Evolutionary conservation across 2,888 invertebrate genomes (phyloP), one percentile per base, ranked within the genome.

Genomic region (Stenchaetothrips biformis): DNA sequence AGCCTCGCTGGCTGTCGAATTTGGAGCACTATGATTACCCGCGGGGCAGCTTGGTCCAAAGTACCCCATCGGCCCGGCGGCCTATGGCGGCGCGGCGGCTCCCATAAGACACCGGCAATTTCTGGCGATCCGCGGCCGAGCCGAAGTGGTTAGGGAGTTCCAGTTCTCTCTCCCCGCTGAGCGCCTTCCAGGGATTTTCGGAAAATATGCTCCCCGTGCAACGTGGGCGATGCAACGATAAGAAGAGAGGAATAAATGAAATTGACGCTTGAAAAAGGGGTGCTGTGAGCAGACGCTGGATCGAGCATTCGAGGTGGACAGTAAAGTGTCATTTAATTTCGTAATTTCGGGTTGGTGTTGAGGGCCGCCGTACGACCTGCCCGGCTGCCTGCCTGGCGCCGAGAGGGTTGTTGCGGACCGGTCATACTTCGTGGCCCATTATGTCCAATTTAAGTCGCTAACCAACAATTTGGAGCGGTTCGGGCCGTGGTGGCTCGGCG

Each of bases 291-390:
- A 2, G 53, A 11, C 16, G 53, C 13, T 4, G 18, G 53, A 53
- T 18, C 16, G 18, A 13, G 53, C 53, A 53, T 53, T 18, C 18
- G 18, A 13, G 11, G 53, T 21, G 67, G 67, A 74, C 67, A 21
- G 67, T 74, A 74, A 74, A 74, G 67, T 74, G 67, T 74, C 67
- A 74, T 74, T 74, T 74, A 74, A 74, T 74, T 74, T 21, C 25
- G 67, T 74, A 74, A 74, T 74, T 74, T 74, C 67, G 67, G 67
- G 67, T 74, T 74, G 67, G 25, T 74, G 21, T 74, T 21, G 67
- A 74, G 25, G 67, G 67, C 21, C 67, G 25, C 67, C 8, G n/a
- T n/a, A n/a, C n/a, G 0, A 6, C 67, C 53, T 9, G 53, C 3
- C 16, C 4, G 37, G 37, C 37, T 37, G 37, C 37, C 37, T 18